A percentile compares a stretch with the other conserved stretches of the same genome.
Conservation (phyloP, 1,140 invertebrate species). For the Phenacoccus solenopsis region DNA sequence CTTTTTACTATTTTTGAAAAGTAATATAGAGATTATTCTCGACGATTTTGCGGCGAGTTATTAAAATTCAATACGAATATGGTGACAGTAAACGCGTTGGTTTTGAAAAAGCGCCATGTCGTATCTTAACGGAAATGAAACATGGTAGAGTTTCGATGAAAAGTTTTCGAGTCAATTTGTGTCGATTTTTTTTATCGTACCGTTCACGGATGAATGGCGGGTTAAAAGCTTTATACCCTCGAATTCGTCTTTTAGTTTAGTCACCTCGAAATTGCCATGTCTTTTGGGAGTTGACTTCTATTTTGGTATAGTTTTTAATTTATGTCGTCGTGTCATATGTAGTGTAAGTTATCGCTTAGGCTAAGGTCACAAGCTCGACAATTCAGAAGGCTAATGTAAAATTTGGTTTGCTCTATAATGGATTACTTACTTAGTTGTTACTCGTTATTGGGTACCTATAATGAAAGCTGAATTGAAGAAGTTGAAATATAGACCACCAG, state of each 20-base stretch:
- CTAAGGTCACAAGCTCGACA: no score
- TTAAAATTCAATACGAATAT: slow-evolving; percentile 3
- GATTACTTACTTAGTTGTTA: no score
- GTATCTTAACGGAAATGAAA: background rate
- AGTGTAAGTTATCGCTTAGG: no score
- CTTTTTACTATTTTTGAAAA: no score
- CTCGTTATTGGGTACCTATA: no score
- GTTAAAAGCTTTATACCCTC: background rate
- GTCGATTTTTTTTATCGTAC: background rate
- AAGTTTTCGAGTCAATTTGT: background rate
- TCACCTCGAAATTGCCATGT: background rate
- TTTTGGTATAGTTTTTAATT: no score
- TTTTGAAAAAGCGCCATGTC: background rate
- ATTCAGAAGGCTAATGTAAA: no score
- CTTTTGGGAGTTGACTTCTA: no score
- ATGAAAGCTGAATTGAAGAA: no score
- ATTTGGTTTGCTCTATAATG: no score
- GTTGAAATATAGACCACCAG: no score
- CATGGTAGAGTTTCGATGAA: background rate
- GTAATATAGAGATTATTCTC: background rate
- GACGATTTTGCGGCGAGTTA: background rate
- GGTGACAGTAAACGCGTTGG: background rate
- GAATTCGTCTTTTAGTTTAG: background rate
- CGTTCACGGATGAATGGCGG: background rate
- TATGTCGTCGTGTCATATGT: no score